phyloP scores from a whole-genome alignment of 2,888 invertebrate species.

The Apodemia mormo region DNA sequence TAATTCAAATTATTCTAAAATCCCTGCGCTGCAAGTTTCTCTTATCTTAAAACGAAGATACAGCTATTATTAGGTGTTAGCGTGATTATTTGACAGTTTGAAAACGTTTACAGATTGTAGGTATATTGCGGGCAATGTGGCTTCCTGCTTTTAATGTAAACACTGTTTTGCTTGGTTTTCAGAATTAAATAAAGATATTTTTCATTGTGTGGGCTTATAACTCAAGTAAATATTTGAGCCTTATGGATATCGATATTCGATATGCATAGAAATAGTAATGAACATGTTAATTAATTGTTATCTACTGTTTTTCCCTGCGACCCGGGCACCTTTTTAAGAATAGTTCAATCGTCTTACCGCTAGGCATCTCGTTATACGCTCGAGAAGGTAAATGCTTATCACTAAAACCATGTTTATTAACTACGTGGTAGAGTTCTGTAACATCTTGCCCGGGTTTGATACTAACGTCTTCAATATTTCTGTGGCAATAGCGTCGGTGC shows the following conservation, averaged over 20 bases:
- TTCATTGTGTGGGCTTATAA: slow-evolving; percentile 2
- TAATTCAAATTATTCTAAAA: not conserved
- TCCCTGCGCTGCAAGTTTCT: slow-evolving; percentile 27
- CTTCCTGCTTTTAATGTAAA: slow-evolving; percentile 76
- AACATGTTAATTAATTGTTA: not conserved
- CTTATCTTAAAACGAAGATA: slow-evolving; percentile 66
- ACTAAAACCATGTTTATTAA: too few species aligned
- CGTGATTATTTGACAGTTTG: slow-evolving; percentile 80
- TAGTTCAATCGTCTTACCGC: too few species aligned
- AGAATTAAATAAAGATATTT: slow-evolving; percentile 59
- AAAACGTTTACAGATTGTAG: slow-evolving; percentile 77
- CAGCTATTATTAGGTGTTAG: slow-evolving; percentile 79
- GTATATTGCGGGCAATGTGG: slow-evolving; percentile 77
- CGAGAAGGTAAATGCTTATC: too few species aligned
- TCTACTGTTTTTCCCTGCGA: too few species aligned
- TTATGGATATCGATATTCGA: slow-evolving; percentile 3
- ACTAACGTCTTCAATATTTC: too few species aligned
- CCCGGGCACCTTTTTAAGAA: too few species aligned
- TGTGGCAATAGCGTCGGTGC: too few species aligned
- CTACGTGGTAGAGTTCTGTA: too few species aligned
- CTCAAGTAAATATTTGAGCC: slow-evolving; percentile 8
- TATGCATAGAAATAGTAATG: not conserved
- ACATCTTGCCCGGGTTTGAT: too few species aligned
- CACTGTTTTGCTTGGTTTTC: slow-evolving; percentile 63
- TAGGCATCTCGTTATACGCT: too few species aligned